Base-by-base conservation (phyloP, 2,113 vertebrate species). In the Lates calcarifer region DNA sequence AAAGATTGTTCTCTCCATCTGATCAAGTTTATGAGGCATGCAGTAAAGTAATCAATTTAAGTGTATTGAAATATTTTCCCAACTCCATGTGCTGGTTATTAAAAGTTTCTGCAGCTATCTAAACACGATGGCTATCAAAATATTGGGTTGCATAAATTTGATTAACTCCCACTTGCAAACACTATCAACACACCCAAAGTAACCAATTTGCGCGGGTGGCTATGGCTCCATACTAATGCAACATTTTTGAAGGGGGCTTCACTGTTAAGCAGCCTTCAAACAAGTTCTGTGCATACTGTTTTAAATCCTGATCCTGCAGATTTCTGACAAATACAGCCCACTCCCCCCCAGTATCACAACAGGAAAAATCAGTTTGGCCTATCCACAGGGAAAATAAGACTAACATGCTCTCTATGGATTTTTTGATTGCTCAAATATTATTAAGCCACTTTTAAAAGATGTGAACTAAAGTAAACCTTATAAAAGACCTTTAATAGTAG, bases 1-100 rank as follows among this genome's bases (percentile, higher is more conserved):
- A 58, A 73, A 74, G 13, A 77, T 56, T 77, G 49, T 74, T 74
- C 10, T 81, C 60, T 61, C 56, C 56, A 55, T 75, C 60, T 74
- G 49, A 69, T 68, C 49, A 37, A 5, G 13, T 84, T 83, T 49
- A 74, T 71, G 64, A 81, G 58, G 26, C 22, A 0, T 66, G 47
- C 29, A 65, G 5, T 43, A 47, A 83, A 80, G 22, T 47, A 37
- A 72, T 82, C 41, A 81, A 47, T 77, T 49, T 55, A 31, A 68
- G 22, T 24, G 11, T 61, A 76, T 6, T 75, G 17, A 51, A 84
- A 82, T 22, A 73, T 45, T 79, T 58, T 43, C 43, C 15, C 10
- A 64, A 76, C 35, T 64, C 33, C 17, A 26, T 31, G 57, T 73
- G 26, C 63, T 53, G 24, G 28, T 63, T 79, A 72, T 77, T 80